Base-by-base conservation (phyloP, 2,113 vertebrate species). In the Hepsetus odoe region DNA sequence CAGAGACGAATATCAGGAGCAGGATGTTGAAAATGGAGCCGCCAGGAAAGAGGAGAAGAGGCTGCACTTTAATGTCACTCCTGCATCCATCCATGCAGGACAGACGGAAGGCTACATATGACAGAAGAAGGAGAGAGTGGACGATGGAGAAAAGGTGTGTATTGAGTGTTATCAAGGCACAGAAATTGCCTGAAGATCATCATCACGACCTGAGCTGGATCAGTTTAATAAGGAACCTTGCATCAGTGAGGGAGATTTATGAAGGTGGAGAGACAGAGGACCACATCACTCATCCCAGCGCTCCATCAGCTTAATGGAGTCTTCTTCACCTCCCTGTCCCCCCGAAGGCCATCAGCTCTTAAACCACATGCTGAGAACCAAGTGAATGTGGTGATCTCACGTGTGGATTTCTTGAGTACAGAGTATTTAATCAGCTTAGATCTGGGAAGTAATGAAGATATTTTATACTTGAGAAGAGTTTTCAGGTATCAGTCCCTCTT, bases 301-400 rank as follows among this genome's bases (percentile, higher is more conserved):
- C 28, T 62, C 65, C 49, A 64, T 71, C 44, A 65, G 9, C 46
- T 20, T 74, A 80, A 69, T 69, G 42, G 53, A 71, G 38, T 33
- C 26, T 22, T 13, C 20, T 38, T 26, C n/a, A 49, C 67, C 51
- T 46, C 24, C 26, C 30, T 32, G 24, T 11, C 28, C 24, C 20
- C 32, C 53, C 28, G 10, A 13, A 26, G 56, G n/a, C 49, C 22
- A 14, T 69, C 74, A 66, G 2, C 42, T 53, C 73, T 65, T 53
- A 18, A 65, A 64, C 13, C 14, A 64, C 59, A 64, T n/a, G 51
- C 5, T 22, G 51, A 55, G 51, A 55, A 55, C 2, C 49, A 55
- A 4, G 51, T 55, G 8, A 55, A 55, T 11, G 8, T 24, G 22
- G 24, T 55, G n/a, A 22, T 4, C 51, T 55, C 51, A 55, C n/a